Base-by-base conservation (phyloP, 2,797 vertebrate genomes). In the Carduelis carduelis region DNA sequence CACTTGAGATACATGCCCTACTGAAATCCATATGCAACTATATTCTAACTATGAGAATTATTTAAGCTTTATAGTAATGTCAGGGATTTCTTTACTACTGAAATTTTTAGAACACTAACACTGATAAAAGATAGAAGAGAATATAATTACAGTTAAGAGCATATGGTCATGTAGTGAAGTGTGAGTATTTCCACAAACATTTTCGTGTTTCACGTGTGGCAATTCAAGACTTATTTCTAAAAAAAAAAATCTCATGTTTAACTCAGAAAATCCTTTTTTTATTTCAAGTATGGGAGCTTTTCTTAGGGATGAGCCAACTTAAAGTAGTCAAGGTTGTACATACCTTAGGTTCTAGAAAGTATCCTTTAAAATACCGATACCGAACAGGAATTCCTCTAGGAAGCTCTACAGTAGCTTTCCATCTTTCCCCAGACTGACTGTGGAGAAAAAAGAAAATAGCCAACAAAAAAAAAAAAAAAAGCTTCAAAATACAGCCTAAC, bases 331-430 rank as follows among this genome's bases (percentile, higher is more conserved):
- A 83, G 63, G 57, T 55, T 85, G 69, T 95, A 98, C 98, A 98
- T 98, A 99, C 99, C 99, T 99, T 99, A 61, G 99, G 97, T 96
- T 99, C 98, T 92, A 99, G 93, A 96, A 99, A 98, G 97, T 97
- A 98, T 68, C 99, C 99, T 98, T 98, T 99, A 94, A 99, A 99
- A 96, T 99, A 99, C 41, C 99, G 99, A 96, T 99, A 99, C 12
- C 93, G 88, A 97, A 98, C 83, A 70, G 98, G 97, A 60, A 93
- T 87, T 90, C 98, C 99, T 97, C 89, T 98, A 11, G 97, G 98
- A 64, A 99, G 98, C 60, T 89, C 71, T 94, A 99, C 37, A 2
- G 97, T 97, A 85, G 97, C 89, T 86, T 97, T 99, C 99, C 99
- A 99, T 14, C 0, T 8, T 39, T 21, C 12, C 1, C 7, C 9